Evolutionary conservation across 2,797 vertebrate genomes (phyloP).

Genomic region (Sparus aurata): DNA sequence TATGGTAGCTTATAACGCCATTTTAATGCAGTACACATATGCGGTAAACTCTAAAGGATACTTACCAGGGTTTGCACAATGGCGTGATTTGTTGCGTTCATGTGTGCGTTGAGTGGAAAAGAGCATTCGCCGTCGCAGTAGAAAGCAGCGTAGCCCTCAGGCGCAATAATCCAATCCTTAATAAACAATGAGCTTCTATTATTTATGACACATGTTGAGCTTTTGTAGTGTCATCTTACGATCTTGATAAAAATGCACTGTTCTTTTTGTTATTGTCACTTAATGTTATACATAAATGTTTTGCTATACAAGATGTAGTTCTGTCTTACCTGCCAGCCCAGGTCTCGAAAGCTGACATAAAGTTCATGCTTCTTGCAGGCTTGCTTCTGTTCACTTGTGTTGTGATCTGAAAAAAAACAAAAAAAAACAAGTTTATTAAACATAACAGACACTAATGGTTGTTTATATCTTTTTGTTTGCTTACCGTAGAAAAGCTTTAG

Average conservation of each 20-base stretch:
- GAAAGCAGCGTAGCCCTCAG: conserved; percentile 98
- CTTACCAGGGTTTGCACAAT: conserved; percentile 99
- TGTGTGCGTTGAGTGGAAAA: conserved; percentile 98
- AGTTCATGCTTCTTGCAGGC: conserved; percentile 99
- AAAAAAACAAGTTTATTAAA: background rate
- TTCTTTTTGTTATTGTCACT: conserved; percentile 1
- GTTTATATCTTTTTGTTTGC: background rate
- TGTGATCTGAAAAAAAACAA: conserved; percentile 91
- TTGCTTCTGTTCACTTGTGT: conserved; percentile 98
- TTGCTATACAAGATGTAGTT: background rate
- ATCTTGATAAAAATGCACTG: background rate
- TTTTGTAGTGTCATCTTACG: background rate
- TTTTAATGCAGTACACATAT: conserved; percentile 22
- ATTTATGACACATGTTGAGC: background rate
- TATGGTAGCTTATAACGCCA: conserved; percentile 8
- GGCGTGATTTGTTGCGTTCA: conserved; percentile 99
- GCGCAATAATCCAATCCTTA: conserved; percentile 99
- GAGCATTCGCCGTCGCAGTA: conserved; percentile 99
- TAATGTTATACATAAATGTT: background rate
- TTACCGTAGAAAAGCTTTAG: background rate
- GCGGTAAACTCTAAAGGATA: conserved; percentile 24
- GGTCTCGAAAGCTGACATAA: conserved; percentile 98
- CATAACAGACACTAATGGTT: background rate
- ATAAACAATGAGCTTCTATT: conserved; percentile 12
- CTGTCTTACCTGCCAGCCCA: conserved; percentile 96